A percentile compares a stretch with the other conserved stretches of the same genome.
These are phyloP conservation scores for Drosophila koepferae DNA, from an alignment of 2,888 invertebrate genomes.

Conservation along the genomic window DNA sequence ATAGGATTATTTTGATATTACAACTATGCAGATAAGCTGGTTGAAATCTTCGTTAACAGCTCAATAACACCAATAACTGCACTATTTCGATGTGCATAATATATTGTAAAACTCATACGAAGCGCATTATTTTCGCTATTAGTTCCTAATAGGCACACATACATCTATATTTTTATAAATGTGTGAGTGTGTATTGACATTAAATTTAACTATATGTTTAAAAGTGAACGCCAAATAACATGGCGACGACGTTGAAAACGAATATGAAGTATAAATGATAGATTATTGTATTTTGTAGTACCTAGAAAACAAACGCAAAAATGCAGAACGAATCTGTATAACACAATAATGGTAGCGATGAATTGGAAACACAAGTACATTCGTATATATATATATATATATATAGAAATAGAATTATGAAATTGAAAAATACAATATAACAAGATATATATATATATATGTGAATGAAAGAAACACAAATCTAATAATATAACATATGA, in stretches of 20 bases:
- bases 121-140: conserved; percentile 75
- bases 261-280: conserved; percentile 44
- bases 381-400: conserved; percentile 30
- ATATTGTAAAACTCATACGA: conserved; percentile 38
- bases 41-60: conserved; percentile 43
- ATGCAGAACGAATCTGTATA: conserved; percentile 64
- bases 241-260: conserved; percentile 47
- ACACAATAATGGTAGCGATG: conserved; percentile 63
- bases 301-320: conserved; percentile 45
- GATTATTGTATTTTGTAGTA: conserved; percentile 67
- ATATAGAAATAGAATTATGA: conserved; percentile 60
- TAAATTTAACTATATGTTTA: conserved; percentile 45
- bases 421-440: conserved; percentile 41
- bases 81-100: conserved; percentile 11
- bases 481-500: conserved; percentile 58
- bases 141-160: conserved; percentile 69
- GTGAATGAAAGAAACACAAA: conserved; percentile 40
- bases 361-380: conserved; percentile 45
- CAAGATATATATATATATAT: conserved; percentile 35
- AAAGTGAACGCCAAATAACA: conserved; percentile 24
- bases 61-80: conserved; percentile 29
- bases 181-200: conserved; percentile 25
- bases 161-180: conserved; percentile 49
- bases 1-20: conserved; percentile 3
- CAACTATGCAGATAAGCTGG: background rate